Base-by-base conservation (phyloP, 1,140 invertebrate genomes). In the Drosophila orena region DNA sequence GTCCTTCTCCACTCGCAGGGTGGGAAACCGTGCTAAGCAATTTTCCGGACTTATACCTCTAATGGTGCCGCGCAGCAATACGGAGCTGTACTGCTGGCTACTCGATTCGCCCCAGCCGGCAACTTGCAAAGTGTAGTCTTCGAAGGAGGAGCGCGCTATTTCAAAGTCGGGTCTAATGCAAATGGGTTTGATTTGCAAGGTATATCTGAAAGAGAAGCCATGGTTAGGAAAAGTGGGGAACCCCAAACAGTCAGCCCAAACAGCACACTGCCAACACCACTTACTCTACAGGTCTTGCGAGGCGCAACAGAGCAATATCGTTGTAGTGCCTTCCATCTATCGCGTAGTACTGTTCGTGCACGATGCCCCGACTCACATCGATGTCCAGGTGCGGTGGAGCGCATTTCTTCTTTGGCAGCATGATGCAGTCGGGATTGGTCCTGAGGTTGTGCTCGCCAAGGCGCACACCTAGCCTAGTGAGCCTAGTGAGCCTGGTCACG, bases 291-390 rank as follows among this genome's bases (percentile, higher is more conserved):
- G 94, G 81, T 0, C 83, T 68, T 1, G 92, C 75, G 1, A 98
- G 91, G 42, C 95, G 94, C 5, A 98, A 65, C 3, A 97, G 86
- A 0, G 96, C 96, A 49, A 98, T 96, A 78, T 98, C 97, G 76
- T 97, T 94, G 30, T 64, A 44, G 71, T 27, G 4, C 0, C 3
- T 24, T n/a, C 2, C 20, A n/a, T 2, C 10, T 0, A 2, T 14
- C 5, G 1, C 10, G 14, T 8, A 2, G 12, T 14, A 27, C 2
- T 96, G 95, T 42, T 0, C 62, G 75, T 97, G 96, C 0, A 93
- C 88, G n/a, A 95, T 7, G 3, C 8, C 12, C 2, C 1, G 1
- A 30, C 94, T 94, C 4, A 97, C 92, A 0, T 92, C 88, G 3
- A 96, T 88, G 75, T 96, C 94, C 3, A 95, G 54, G 0, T 94